A percentile compares a stretch with the other conserved stretches of the same genome.
Conservation (phyloP, 2,888 invertebrate genomes). For the Buathra laborator region DNA sequence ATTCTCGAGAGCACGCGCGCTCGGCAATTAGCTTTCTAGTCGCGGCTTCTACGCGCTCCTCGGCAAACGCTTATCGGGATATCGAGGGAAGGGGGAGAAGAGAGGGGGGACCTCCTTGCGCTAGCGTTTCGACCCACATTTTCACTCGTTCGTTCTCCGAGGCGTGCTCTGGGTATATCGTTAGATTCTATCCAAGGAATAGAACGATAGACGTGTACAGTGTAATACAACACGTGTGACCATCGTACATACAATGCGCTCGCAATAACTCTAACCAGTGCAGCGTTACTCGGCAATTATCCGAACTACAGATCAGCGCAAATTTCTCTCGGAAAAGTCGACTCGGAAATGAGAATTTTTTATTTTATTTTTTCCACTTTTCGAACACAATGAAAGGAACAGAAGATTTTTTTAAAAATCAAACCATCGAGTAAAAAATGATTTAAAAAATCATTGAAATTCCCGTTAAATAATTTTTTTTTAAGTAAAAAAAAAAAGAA, state of each 20-base stretch:
- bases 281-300: neutral
- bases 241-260: constrained; percentile 34
- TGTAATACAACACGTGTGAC: constrained; percentile 21
- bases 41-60: constrained; percentile 53
- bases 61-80: constrained; percentile 63
- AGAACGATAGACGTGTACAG: constrained; percentile 28
- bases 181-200: constrained; percentile 9
- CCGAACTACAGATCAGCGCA: neutral
- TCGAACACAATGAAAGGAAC: neutral
- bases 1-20: constrained; percentile 49
- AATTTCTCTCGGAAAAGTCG: neutral
- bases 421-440: too few species aligned
- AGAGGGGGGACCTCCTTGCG: neutral
- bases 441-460: too few species aligned
- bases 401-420: neutral
- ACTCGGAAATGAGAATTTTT: neutral
- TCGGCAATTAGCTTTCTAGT: constrained; percentile 68
- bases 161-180: constrained; percentile 25
- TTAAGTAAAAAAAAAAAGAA: neutral
- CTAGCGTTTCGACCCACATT: constrained; percentile 65
- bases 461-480: neutral
- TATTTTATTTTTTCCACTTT: constrained; percentile 4
- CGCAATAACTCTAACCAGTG: neutral
- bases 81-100: constrained; percentile 3
- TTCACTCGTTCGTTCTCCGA: constrained; percentile 59